Conservation (phyloP, 1,140 invertebrate genomes). For the Elymnias hypermnestra region DNA sequence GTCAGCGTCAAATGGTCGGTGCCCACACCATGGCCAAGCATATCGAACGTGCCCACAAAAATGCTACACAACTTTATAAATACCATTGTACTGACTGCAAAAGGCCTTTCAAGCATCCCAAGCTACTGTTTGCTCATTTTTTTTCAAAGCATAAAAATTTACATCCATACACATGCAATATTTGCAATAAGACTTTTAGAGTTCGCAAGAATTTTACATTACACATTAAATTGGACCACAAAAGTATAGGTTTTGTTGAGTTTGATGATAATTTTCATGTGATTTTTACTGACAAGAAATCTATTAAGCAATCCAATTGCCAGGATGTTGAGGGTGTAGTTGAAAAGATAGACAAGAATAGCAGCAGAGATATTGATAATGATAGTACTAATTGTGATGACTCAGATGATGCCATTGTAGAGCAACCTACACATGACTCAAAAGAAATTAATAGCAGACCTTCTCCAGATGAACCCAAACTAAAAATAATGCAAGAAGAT, state of each 20-base stretch:
- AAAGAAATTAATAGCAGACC: too few relatives aligned
- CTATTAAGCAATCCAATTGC: slow-evolving; percentile 22
- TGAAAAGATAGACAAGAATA: background rate
- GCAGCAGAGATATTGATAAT: background rate
- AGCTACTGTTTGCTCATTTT: slow-evolving; percentile 51
- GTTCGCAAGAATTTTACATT: slow-evolving; percentile 52
- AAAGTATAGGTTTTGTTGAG: slow-evolving; percentile 52
- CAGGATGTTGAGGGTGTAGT: background rate
- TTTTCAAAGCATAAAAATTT: slow-evolving; percentile 45
- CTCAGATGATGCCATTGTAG: too few relatives aligned
- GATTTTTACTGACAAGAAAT: slow-evolving; percentile 47
- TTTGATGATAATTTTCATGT: slow-evolving; percentile 61
- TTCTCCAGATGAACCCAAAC: too few relatives aligned
- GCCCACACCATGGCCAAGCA: slow-evolving; percentile 38
- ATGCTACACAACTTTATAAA: slow-evolving; percentile 42
- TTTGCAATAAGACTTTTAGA: slow-evolving; percentile 46
- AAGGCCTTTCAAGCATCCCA: slow-evolving; percentile 47
- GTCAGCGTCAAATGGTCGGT: slow-evolving; percentile 42
- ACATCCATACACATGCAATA: slow-evolving; percentile 51
- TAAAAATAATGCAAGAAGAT: too few relatives aligned
- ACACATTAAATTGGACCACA: slow-evolving; percentile 53
- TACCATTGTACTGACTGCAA: slow-evolving; percentile 50
- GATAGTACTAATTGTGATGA: too few relatives aligned
- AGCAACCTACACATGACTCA: too few relatives aligned
- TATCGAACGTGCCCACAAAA: slow-evolving; percentile 39